phyloP scores from a whole-genome alignment of 2,113 vertebrate species.

The Lampris megalopsis region DNA sequence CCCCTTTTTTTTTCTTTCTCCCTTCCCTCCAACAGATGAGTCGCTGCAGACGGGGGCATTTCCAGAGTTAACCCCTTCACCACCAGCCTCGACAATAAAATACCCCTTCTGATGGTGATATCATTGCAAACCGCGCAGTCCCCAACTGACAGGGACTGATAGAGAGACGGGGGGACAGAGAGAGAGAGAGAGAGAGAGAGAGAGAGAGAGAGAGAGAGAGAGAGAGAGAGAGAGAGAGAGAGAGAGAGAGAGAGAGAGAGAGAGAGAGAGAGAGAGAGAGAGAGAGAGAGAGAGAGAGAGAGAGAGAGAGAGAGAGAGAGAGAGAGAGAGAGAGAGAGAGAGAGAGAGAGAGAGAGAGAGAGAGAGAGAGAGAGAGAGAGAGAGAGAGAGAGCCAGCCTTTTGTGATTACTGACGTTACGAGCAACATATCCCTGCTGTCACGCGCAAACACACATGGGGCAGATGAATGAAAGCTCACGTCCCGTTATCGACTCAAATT shows the following conservation, averaged over 20 bases:
- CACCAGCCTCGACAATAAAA: too few relatives aligned
- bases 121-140: too few relatives aligned
- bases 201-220: conserved; percentile 33
- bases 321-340: neutral
- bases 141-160: conserved; percentile 36
- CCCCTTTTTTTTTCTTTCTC: neutral
- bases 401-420: neutral
- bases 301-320: conserved; percentile 39
- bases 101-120: too few relatives aligned
- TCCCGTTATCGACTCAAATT: too few relatives aligned
- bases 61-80: too few relatives aligned
- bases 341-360: too few relatives aligned
- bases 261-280: conserved; percentile 49
- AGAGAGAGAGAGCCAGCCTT: neutral
- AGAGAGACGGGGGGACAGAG: conserved; percentile 24
- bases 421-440: too few relatives aligned
- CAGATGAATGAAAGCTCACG: too few relatives aligned
- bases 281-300: neutral
- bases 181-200: conserved; percentile 35
- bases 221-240: conserved; percentile 2
- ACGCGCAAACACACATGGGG: too few relatives aligned
- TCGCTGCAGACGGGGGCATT: too few relatives aligned
- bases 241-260: neutral
- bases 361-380: too few relatives aligned
- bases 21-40: too few relatives aligned